Evolutionary conservation across 2,113 vertebrate genomes (phyloP).

Genomic region (Neogale vison): DNA sequence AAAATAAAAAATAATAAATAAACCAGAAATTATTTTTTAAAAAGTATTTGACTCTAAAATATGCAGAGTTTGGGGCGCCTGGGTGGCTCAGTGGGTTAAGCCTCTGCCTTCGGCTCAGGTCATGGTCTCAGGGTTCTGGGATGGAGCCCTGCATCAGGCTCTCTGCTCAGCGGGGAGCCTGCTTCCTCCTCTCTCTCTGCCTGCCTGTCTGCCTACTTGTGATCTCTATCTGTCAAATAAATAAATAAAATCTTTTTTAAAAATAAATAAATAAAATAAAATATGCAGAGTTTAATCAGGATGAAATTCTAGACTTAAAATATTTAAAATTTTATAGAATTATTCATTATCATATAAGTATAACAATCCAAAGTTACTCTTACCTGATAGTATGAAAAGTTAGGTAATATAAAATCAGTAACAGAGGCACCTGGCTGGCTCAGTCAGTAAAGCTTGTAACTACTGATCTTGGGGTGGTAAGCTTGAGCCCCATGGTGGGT

Average conservation of each 20-base stretch:
- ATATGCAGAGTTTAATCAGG: background rate
- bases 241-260: too few species aligned
- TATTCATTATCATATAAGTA: background rate
- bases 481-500: background rate
- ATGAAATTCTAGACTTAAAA: conserved; percentile 45
- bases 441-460: background rate
- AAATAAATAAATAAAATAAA: background rate
- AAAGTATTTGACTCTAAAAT: background rate
- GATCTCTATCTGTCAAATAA: too few species aligned
- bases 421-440: background rate
- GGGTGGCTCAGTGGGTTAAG: too few species aligned
- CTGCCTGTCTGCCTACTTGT: too few species aligned
- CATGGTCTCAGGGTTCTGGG: too few species aligned
- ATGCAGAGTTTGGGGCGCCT: background rate
- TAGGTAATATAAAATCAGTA: background rate
- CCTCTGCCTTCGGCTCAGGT: too few species aligned
- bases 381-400: background rate
- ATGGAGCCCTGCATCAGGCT: too few species aligned
- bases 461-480: background rate
- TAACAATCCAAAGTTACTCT: background rate
- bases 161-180: too few species aligned
- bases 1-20: too few species aligned
- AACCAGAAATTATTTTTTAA: background rate
- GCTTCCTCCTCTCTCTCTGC: too few species aligned
- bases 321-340: background rate